Evolutionary conservation across 2,888 invertebrate genomes (phyloP).

Genomic region (Lasioglossum marginatum): DNA sequence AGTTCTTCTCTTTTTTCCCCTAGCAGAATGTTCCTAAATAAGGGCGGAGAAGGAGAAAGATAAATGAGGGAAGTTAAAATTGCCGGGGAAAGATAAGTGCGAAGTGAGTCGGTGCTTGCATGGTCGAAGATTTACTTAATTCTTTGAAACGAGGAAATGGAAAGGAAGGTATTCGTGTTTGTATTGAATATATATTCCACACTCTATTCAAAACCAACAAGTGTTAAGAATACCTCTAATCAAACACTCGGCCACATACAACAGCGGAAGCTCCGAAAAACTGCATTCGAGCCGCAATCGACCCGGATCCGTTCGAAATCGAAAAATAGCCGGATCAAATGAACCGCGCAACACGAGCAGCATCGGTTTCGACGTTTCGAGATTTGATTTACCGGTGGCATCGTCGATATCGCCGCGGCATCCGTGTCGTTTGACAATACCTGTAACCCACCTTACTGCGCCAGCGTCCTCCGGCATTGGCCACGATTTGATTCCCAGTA

Average conservation of each 20-base stretch:
- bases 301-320: not conserved
- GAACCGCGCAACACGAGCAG: not conserved
- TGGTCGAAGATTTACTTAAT: not conserved
- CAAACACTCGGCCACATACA: not conserved
- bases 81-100: not conserved
- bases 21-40: not conserved
- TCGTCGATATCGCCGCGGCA: constrained; percentile 1
- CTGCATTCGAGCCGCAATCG: not conserved
- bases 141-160: not conserved
- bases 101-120: not conserved
- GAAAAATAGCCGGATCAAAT: constrained; percentile 7
- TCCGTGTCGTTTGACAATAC: constrained; percentile 19
- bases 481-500: constrained; percentile 25
- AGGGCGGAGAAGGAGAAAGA: not conserved
- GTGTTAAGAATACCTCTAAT: not conserved
- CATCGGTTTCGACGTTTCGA: not conserved
- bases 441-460: constrained; percentile 2
- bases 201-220: too few relatives aligned
- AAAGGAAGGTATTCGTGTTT: too few relatives aligned
- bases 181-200: too few relatives aligned
- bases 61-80: not conserved
- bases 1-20: not conserved
- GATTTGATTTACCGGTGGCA: constrained; percentile 20
- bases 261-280: not conserved
- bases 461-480: not conserved